Base-by-base conservation (phyloP, 2,888 invertebrate species). In the Caenorhabditis sp. region DNA sequence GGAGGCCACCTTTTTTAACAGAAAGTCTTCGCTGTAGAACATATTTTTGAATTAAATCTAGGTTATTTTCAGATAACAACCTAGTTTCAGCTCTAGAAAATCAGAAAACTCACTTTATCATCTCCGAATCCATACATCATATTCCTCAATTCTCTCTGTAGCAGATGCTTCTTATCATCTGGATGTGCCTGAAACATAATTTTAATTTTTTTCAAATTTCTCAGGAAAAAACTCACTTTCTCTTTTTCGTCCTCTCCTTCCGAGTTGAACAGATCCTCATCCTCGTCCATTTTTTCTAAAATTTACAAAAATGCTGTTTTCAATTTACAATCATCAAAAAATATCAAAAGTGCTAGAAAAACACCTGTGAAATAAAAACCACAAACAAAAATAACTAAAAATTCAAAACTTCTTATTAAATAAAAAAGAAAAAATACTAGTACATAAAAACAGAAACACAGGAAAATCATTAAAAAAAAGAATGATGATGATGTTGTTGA, bases 121-220 rank as follows among this genome's bases (percentile, higher is more conserved):
- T 99, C 99, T 4, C 99, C 99, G 91, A 99, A 99, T 0, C 99
- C 99, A 89, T 95, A 99, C 95, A 99, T 96, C 97, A 99, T 99
- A 84, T 95, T 95, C 36, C 95, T 91, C 53, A 97, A 81, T 77
- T 88, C 87, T 91, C 92, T 97, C 91, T 92, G 70, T 56, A 86
- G 76, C 21, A 77, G 59, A 61, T 71, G 76, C 61, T 81, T 82
- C 49, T 77, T 72, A 65, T 80, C 82, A 43, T 80, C 82, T 23
- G 75, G 73, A 61, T 54, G 52, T 25, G 36, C 36, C 36, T 53
- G n/a, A 25, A 60, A n/a, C 1, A 31, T 7, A 31, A 31, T 31
- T 31, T 31, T 31, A 23, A 56, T 53, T 56, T 31, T 31, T 31
- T 31, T 31, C 36, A 36, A 36, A 36, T 8, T 43, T 14, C 43